A percentile compares a stretch with the other conserved stretches of the same genome.
Evolutionary conservation across 2,113 vertebrate species (phyloP).

Genomic region (Lepus timidus): DNA sequence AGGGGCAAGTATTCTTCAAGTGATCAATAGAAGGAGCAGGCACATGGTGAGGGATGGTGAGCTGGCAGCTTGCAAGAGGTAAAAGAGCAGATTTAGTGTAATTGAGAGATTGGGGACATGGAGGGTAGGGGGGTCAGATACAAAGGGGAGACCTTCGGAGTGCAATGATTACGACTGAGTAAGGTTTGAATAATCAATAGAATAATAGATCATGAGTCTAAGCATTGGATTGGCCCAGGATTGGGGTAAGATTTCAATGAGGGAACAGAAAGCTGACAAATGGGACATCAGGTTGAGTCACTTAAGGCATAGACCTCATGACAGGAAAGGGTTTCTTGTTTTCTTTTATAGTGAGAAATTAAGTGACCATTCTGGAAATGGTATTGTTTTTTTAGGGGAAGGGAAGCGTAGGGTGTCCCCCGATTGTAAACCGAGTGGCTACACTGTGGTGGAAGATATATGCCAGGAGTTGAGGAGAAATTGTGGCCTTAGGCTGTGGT

Average conservation of each 20-base stretch:
- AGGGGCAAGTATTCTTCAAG: neutral
- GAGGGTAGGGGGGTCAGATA: neutral
- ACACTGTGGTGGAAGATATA: neutral
- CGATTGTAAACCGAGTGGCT: neutral
- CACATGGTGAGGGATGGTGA: neutral
- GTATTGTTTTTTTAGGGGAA: neutral
- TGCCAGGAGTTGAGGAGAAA: neutral
- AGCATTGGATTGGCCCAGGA: neutral
- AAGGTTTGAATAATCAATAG: neutral
- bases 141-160: neutral
- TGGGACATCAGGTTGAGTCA: neutral
- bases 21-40: neutral
- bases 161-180: neutral
- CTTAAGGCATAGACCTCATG: neutral
- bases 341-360: neutral
- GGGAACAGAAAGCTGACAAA: neutral
- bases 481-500: neutral
- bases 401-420: neutral
- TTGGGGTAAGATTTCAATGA: neutral
- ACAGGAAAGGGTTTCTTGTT: neutral
- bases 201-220: neutral
- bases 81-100: neutral
- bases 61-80: rapidly evolving
- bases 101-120: neutral
- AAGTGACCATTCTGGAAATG: neutral